A percentile compares a stretch with the other conserved stretches of the same genome.
phyloP scores from a whole-genome alignment of 2,797 vertebrate genomes.

The Neosilurus hyrtlii region DNA sequence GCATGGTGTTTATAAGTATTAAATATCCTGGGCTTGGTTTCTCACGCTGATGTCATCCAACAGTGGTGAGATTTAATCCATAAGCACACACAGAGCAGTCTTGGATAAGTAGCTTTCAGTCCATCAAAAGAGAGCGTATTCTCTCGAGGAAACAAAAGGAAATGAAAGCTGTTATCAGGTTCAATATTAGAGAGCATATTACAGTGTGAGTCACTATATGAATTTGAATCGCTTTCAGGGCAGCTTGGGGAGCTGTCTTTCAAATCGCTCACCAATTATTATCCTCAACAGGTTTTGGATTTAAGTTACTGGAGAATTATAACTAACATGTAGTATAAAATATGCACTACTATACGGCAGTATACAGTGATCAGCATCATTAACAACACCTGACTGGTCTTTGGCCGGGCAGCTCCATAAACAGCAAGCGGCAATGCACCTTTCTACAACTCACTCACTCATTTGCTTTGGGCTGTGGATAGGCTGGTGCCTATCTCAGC shows the following conservation, averaged over 20 bases:
- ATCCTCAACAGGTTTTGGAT: neutral
- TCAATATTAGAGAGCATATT: constrained; percentile 36
- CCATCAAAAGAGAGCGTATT: constrained; percentile 27
- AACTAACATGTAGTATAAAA: neutral
- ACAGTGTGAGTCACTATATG: constrained; percentile 27
- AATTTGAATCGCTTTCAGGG: constrained; percentile 24
- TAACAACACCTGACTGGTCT: too few species aligned
- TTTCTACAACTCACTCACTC: too few species aligned
- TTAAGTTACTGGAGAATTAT: neutral
- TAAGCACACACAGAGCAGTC: constrained; percentile 2
- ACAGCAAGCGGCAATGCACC: too few species aligned
- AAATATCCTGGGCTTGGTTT: neutral
- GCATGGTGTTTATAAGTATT: neutral
- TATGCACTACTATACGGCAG: neutral
- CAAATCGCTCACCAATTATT: neutral
- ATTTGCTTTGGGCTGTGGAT: too few species aligned
- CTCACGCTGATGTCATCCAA: constrained; percentile 10
- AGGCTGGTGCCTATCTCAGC: too few species aligned
- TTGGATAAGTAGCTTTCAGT: constrained; percentile 32
- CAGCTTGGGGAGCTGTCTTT: constrained; percentile 1
- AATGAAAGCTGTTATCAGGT: constrained; percentile 47
- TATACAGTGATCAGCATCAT: too few species aligned
- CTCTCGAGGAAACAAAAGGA: constrained; percentile 38
- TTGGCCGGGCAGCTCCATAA: too few species aligned
- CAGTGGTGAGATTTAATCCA: constrained; percentile 3